Evolutionary conservation across 2,797 vertebrate species (phyloP).

Genomic region (Pipistrellus pygmaeus): DNA sequence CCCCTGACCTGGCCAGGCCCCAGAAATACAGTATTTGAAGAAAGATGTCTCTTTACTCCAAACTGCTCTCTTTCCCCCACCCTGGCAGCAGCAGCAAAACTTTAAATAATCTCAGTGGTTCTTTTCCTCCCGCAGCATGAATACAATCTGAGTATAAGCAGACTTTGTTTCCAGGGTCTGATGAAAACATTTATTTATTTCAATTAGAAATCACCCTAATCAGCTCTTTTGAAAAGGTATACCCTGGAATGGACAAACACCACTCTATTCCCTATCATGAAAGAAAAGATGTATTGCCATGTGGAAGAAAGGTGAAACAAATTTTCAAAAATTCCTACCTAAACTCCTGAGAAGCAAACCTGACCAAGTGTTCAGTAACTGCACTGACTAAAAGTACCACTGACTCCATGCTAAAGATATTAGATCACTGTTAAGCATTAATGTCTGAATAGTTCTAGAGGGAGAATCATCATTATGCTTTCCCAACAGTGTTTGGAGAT

Average conservation of each 20-base stretch:
- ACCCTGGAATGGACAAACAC: slow-evolving; percentile 41
- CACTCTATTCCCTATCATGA: neutral
- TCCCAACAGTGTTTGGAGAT: neutral
- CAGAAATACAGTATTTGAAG: slow-evolving; percentile 5
- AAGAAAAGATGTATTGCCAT: slow-evolving; percentile 64
- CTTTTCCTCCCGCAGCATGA: slow-evolving; percentile 24
- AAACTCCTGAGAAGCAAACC: slow-evolving; percentile 45
- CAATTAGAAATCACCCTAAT: slow-evolving; percentile 63
- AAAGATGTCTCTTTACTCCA: slow-evolving; percentile 46
- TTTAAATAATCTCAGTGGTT: slow-evolving; percentile 27
- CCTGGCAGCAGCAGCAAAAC: slow-evolving; percentile 40
- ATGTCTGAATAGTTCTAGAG: neutral
- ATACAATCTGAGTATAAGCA: slow-evolving; percentile 35
- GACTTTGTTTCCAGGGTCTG: slow-evolving; percentile 52
- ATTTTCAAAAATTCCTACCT: neutral
- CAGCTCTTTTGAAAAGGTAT: slow-evolving; percentile 14
- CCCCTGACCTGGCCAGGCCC: neutral
- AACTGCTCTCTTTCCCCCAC: neutral
- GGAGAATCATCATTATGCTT: neutral
- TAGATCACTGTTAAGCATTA: neutral
- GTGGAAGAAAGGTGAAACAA: slow-evolving; percentile 43
- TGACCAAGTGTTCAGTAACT: neutral
- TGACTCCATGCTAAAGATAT: neutral
- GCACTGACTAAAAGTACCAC: slow-evolving; percentile 18
- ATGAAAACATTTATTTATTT: slow-evolving; percentile 74